Conservation (phyloP, 2,113 vertebrate genomes). For the Arvicanthis niloticus region DNA sequence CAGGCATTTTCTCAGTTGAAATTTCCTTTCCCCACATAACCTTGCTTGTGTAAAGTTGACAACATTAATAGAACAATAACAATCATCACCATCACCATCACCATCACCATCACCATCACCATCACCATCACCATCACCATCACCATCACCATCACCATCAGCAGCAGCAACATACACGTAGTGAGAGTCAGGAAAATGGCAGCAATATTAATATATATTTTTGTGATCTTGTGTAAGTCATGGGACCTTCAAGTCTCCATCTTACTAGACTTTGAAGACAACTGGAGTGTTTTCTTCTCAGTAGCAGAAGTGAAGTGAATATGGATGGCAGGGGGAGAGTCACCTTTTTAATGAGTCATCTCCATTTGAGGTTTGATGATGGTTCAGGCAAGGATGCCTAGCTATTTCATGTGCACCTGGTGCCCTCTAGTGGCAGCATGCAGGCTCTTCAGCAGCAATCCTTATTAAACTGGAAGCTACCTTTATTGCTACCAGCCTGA, state of each 20-base stretch:
- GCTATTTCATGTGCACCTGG: neutral
- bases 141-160: neutral
- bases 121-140: too few species aligned
- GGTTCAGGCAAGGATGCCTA: accelerated
- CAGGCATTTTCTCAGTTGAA: neutral
- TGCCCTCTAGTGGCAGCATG: conserved; percentile 65
- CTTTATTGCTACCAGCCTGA: neutral
- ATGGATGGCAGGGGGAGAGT: neutral
- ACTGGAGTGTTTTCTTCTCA: neutral
- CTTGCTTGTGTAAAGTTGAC: neutral
- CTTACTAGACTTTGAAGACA: neutral
- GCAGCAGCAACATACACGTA: accelerated
- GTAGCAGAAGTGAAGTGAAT: neutral
- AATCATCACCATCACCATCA: neutral
- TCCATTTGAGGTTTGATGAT: neutral
- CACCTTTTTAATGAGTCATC: neutral
- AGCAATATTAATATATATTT: neutral
- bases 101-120: too few species aligned
- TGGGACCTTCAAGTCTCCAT: neutral
- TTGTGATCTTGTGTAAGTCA: neutral
- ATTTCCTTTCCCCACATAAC: neutral
- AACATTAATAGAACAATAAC: neutral
- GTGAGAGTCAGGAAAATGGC: neutral
- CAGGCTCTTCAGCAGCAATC: neutral
- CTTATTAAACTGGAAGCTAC: neutral